A percentile compares a stretch with the other conserved stretches of the same genome.
phyloP scores from a whole-genome alignment of 1,140 invertebrate genomes.

The Drosophila varians region DNA sequence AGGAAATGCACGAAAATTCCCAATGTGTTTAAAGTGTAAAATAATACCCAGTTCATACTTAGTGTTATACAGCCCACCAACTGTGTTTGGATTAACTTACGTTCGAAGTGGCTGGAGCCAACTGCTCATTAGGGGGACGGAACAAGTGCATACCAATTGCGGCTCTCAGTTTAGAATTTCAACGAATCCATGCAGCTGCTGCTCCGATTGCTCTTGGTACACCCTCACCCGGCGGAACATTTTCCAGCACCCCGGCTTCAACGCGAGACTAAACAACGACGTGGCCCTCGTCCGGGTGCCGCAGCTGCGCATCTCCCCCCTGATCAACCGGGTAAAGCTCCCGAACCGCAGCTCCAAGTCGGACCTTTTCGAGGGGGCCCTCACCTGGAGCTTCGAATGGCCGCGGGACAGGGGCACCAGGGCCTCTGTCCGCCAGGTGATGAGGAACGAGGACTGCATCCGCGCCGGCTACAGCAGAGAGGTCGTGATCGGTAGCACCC shows the following conservation, averaged over 20 bases:
- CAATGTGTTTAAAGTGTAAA: neutral
- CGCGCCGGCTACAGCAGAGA: neutral
- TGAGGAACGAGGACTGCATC: neutral
- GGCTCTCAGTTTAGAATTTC: neutral
- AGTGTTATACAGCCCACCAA: neutral
- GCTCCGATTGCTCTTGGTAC: neutral
- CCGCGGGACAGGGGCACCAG: neutral
- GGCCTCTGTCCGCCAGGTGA: neutral
- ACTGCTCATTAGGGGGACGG: neutral
- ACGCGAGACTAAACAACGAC: neutral
- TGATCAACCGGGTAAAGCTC: neutral
- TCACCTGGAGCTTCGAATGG: neutral
- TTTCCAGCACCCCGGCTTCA: neutral
- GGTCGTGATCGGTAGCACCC: neutral
- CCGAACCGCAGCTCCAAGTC: neutral
- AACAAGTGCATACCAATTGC: neutral
- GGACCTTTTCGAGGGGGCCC: neutral
- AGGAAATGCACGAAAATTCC: too few species aligned
- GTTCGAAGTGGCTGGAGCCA: neutral
- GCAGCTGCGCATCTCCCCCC: neutral
- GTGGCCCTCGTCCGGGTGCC: neutral
- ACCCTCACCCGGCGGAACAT: neutral
- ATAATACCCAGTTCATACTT: neutral
- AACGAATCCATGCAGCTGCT: neutral
- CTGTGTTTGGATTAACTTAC: neutral